phyloP scores from a whole-genome alignment of 1,140 invertebrate species.

The Zaprionus gabonicus region DNA sequence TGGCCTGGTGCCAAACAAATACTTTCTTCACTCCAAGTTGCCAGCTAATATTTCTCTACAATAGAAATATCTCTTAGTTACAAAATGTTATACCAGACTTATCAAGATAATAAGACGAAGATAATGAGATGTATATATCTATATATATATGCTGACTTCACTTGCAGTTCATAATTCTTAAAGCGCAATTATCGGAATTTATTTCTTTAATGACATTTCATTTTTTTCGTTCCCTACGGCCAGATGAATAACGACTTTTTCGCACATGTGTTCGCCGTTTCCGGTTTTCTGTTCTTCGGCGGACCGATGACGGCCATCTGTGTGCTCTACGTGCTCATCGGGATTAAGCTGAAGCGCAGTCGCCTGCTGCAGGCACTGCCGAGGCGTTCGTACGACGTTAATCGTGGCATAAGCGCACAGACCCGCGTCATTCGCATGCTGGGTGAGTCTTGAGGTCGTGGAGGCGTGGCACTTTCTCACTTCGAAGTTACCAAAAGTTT shows the following conservation, averaged over 20 bases:
- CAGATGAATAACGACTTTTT: constrained; percentile 87
- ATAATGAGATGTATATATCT: neutral
- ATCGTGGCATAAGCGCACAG: constrained; percentile 85
- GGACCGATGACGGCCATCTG: constrained; percentile 94
- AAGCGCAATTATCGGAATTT: neutral
- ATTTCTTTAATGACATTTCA: constrained; percentile 13
- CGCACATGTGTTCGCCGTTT: constrained; percentile 92
- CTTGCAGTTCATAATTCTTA: neutral
- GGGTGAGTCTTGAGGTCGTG: constrained; percentile 84
- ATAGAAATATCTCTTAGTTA: neutral
- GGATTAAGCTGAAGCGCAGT: constrained; percentile 88
- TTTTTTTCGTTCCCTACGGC: constrained; percentile 25
- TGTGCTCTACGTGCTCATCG: constrained; percentile 93
- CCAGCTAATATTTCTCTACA: neutral
- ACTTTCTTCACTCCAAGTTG: neutral
- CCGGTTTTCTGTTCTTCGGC: constrained; percentile 93
- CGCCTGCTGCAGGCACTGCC: constrained; percentile 76
- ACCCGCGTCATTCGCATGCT: constrained; percentile 89
- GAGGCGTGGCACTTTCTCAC: neutral
- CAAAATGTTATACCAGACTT: neutral
- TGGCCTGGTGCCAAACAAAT: neutral
- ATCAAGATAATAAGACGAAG: neutral
- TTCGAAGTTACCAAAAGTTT: neutral
- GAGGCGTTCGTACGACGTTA: constrained; percentile 68
- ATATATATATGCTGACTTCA: too few relatives aligned